These are phyloP conservation scores for Anhinga anhinga DNA, from an alignment of 2,113 vertebrate species.

Conservation along the genomic window DNA sequence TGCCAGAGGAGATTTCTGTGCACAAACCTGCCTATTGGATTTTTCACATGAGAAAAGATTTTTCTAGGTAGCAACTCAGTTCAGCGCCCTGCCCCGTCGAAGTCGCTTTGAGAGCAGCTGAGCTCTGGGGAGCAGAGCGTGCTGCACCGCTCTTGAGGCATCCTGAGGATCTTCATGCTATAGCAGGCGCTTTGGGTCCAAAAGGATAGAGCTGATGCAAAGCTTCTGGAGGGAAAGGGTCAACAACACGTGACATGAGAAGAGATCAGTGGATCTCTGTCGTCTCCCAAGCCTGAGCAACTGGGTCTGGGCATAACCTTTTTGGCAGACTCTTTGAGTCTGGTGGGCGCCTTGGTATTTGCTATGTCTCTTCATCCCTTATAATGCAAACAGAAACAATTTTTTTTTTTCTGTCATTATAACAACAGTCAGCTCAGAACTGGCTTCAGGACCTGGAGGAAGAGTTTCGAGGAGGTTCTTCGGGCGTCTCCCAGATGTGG, in stretches of 20 bases:
- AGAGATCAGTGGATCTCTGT: not conserved
- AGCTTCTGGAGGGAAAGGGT: not conserved
- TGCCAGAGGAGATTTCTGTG: not conserved
- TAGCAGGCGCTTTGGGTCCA: not conserved
- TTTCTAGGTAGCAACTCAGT: not conserved
- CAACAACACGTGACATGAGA: not conserved
- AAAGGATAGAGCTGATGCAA: not conserved
- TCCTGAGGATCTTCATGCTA: not conserved
- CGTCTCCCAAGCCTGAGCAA: not conserved
- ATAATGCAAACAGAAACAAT: not conserved
- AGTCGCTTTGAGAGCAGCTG: not conserved
- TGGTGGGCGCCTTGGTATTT: not conserved
- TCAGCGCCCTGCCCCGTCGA: rapidly evolving
- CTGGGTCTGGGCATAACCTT: not conserved
- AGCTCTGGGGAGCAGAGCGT: not conserved
- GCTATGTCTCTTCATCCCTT: not conserved
- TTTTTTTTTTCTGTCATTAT: not conserved
- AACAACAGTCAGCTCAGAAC: not conserved
- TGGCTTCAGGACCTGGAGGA: not conserved
- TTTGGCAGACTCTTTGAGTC: not conserved
- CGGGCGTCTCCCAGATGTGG: not conserved
- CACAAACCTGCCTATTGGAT: not conserved
- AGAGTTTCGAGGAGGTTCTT: not conserved
- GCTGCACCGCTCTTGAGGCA: rapidly evolving
- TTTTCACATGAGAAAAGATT: not conserved